Base-by-base conservation (phyloP, 2,797 vertebrate genomes). In the Phrynocephalus vlangalii region DNA sequence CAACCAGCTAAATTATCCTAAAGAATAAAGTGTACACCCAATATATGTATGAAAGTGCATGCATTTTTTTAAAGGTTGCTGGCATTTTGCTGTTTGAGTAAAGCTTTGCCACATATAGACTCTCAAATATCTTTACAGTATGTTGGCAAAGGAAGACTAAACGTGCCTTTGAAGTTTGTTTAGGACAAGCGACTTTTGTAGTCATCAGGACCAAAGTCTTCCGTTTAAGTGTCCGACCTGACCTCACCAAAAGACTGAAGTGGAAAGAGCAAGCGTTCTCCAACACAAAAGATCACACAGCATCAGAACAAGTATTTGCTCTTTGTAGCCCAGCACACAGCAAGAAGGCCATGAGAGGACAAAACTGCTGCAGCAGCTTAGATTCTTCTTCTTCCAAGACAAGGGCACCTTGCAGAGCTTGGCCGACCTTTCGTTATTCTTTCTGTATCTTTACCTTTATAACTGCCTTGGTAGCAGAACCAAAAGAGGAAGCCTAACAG, bases 111-210 rank as follows among this genome's bases (percentile, higher is more conserved):
- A 78, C 78, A 67, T 72, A 44, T 66, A 68, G 48, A 79, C 8
- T 1, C 16, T 38, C 20, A 20, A 48, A 50, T 1, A 28, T 2
- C 4, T 9, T 82, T 85, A 11, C 15, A 85, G 15, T 56, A 13
- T 28, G 44, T 2, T 48, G 6, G 22, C 85, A 60, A 91, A 86
- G 77, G 75, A 30, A 63, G 0, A 26, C 10, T 1, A n/a, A 90
- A 20, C 4, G 81, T 85, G 13, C 60, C 9, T 0, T 63, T 87
- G 13, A 28, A 86, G 50, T 88, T n/a, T 11, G 13, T 22, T 5
- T 78, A 26, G 28, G n/a, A 30, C 84, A 68, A 26, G 38, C 88
- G 73, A 63, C 22, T 33, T 87, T 84, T 89, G 48, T 52, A 52
- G 28, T 79, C 67, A 71, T 72, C 6, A 13, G 6, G 87, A 3